Conservation (phyloP, 2,797 vertebrate genomes). For the Sebastes umbrosus region DNA sequence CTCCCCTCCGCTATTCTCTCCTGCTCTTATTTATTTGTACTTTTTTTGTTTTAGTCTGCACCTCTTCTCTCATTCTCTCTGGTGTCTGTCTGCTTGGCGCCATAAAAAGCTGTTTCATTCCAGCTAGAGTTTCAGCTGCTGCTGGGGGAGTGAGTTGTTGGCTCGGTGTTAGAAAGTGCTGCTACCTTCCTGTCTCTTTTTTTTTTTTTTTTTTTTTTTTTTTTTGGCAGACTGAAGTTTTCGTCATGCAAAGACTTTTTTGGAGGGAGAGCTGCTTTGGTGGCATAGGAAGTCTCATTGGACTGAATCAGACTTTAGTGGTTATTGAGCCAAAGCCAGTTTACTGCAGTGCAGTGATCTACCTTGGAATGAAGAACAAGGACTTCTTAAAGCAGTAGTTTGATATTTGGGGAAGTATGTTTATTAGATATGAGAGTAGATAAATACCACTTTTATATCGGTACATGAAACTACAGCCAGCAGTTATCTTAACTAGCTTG, state of each 20-base stretch:
- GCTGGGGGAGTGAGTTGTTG: conserved; percentile 53
- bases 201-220: not conserved
- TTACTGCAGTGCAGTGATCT: not conserved
- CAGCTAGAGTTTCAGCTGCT: conserved; percentile 37
- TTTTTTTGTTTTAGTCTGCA: conserved; percentile 51
- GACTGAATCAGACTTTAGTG: conserved; percentile 5
- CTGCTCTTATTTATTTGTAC: conserved; percentile 69
- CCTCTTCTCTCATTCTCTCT: conserved; percentile 34
- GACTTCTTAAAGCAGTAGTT: not conserved
- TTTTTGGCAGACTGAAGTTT: conserved; percentile 20
- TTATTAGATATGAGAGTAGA: not conserved
- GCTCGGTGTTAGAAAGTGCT: conserved; percentile 17
- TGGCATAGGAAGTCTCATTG: conserved; percentile 12
- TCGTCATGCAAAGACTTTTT: conserved; percentile 20
- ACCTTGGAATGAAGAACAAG: not conserved
- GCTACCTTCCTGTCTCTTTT: not conserved
- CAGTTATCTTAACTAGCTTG: not conserved
- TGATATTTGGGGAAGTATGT: not conserved
- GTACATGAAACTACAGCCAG: not conserved
- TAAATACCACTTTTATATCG: not conserved
- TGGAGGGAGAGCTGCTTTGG: conserved; percentile 12
- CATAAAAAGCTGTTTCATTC: conserved; percentile 53
- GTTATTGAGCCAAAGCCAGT: not conserved
- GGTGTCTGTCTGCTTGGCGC: conserved; percentile 29
- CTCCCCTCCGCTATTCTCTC: conserved; percentile 40